Conservation (phyloP, 2,113 vertebrate genomes). For the Pterocles gutturalis region DNA sequence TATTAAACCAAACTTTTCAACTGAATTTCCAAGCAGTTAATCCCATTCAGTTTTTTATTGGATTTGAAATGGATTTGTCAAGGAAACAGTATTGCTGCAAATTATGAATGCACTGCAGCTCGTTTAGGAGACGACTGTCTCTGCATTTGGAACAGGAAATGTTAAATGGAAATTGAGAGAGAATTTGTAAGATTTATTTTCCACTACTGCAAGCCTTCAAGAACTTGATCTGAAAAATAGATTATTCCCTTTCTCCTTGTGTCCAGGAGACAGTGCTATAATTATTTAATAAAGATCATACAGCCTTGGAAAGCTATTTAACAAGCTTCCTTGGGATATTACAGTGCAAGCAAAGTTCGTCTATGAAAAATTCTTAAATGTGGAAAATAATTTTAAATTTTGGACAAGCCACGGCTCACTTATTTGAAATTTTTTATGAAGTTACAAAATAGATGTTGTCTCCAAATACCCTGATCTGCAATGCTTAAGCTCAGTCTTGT, state of each 20-base stretch:
- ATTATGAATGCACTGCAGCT: neutral
- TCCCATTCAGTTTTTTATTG: conserved; percentile 11
- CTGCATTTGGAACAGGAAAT: conserved; percentile 9
- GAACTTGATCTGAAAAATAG: conserved; percentile 58
- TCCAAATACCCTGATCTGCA: conserved; percentile 45
- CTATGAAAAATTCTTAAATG: neutral
- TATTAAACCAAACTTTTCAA: neutral
- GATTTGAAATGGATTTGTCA: conserved; percentile 50
- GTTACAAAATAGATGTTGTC: conserved; percentile 54
- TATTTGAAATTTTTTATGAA: neutral
- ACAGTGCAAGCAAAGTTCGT: neutral
- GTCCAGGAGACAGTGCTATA: neutral
- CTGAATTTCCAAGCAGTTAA: conserved; percentile 28
- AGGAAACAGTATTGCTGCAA: conserved; percentile 2
- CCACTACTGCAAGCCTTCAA: neutral
- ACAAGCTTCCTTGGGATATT: conserved; percentile 8
- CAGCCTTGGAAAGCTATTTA: conserved; percentile 26
- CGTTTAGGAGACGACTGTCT: conserved; percentile 28
- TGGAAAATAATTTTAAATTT: conserved; percentile 44
- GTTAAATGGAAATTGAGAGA: conserved; percentile 19
- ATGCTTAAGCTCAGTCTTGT: conserved; percentile 41
- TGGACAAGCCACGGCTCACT: neutral
- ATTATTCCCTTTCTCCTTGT: conserved; percentile 44
- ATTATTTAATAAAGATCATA: neutral
- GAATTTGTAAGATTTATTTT: conserved; percentile 44